phyloP scores from a whole-genome alignment of 2,797 vertebrate species.

The Amniataba percoides region DNA sequence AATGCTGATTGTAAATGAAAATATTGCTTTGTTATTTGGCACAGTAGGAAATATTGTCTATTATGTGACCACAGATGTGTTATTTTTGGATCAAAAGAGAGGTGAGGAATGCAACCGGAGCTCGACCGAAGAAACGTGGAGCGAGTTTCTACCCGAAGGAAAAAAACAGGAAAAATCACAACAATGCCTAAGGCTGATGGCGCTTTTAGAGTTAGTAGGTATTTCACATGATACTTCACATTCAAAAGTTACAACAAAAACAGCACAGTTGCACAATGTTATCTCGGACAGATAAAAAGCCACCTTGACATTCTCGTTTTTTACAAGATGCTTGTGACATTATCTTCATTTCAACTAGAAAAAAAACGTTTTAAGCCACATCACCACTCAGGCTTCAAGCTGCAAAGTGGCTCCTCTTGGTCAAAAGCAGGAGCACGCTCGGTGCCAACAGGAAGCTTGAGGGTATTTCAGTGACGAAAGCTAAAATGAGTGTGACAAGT shows the following conservation, averaged over 20 bases:
- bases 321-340: slow-evolving; percentile 22
- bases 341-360: slow-evolving; percentile 9
- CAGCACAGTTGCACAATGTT: slow-evolving; percentile 68
- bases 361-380: not conserved
- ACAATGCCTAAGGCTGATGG: slow-evolving; percentile 40
- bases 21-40: slow-evolving; percentile 89
- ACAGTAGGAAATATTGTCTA: slow-evolving; percentile 78
- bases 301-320: slow-evolving; percentile 57
- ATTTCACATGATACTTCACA: slow-evolving; percentile 63
- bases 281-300: slow-evolving; percentile 55
- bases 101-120: slow-evolving; percentile 35
- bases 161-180: slow-evolving; percentile 30
- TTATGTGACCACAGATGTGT: slow-evolving; percentile 51
- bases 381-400: not conserved
- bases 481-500: slow-evolving; percentile 17
- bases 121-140: slow-evolving; percentile 16
- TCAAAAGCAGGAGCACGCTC: not conserved
- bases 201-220: slow-evolving; percentile 46
- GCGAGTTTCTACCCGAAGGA: slow-evolving; percentile 17
- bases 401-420: not conserved
- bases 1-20: slow-evolving; percentile 84
- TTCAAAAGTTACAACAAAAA: slow-evolving; percentile 72
- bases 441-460: not conserved
- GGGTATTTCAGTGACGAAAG: slow-evolving; percentile 9
- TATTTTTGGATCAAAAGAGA: slow-evolving; percentile 54